These are phyloP conservation scores for Planiliza haematocheilus DNA, from an alignment of 2,113 vertebrate species.

Conservation along the genomic window DNA sequence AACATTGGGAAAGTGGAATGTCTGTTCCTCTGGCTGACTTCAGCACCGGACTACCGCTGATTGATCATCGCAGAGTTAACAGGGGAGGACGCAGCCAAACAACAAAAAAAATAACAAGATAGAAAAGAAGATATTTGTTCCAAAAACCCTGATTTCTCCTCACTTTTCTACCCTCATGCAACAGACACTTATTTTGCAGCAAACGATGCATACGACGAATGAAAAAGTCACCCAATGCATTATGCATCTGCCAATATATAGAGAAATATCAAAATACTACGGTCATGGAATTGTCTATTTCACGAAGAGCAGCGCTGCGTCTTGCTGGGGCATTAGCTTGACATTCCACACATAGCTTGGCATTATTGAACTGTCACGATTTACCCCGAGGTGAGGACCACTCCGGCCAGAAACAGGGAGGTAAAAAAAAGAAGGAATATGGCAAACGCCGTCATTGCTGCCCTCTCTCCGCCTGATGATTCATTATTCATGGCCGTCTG, in stretches of 20 bases:
- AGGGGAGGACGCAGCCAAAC: slow-evolving; percentile 23
- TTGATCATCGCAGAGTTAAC: slow-evolving; percentile 70
- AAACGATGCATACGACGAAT: neutral
- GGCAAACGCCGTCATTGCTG: slow-evolving; percentile 64
- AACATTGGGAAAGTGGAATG: slow-evolving; percentile 84
- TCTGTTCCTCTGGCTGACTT: slow-evolving; percentile 82
- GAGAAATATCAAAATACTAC: neutral
- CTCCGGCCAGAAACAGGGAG: slow-evolving; percentile 61
- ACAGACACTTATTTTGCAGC: slow-evolving; percentile 1
- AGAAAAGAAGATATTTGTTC: neutral
- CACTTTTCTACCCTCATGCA: neutral
- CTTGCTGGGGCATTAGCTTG: slow-evolving; percentile 76
- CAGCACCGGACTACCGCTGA: slow-evolving; percentile 77
- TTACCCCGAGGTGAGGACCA: slow-evolving; percentile 78
- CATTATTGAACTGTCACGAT: slow-evolving; percentile 86
- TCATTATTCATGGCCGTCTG: slow-evolving; percentile 80
- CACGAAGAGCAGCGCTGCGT: slow-evolving; percentile 51
- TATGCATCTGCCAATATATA: neutral
- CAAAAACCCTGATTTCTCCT: slow-evolving; percentile 15
- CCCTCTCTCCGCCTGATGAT: slow-evolving; percentile 63
- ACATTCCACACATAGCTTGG: slow-evolving; percentile 86
- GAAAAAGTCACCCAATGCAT: neutral
- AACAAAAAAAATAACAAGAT: slow-evolving; percentile 14
- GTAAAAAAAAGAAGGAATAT: slow-evolving; percentile 73
- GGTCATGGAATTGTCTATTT: slow-evolving; percentile 53